Conservation (phyloP, 2,888 invertebrate species). For the Noctua pronuba region DNA sequence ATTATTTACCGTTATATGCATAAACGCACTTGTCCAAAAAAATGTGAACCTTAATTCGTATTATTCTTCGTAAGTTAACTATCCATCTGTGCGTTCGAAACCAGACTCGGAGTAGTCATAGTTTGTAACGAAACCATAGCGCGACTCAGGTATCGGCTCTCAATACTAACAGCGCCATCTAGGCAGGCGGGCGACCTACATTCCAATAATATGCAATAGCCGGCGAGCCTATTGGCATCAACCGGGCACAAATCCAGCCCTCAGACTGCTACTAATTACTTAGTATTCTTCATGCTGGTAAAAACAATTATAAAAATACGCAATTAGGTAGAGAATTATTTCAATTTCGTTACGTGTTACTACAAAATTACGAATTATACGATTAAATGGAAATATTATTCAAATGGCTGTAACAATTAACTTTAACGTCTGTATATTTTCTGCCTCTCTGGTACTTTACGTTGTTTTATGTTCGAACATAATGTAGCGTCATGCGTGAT, state of each 20-base stretch:
- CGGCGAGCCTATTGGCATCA: not conserved
- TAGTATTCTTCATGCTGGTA: not conserved
- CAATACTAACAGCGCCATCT: not conserved
- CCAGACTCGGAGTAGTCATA: not conserved
- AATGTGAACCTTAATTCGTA: not conserved
- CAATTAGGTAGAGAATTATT: constrained; percentile 10
- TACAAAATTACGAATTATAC: constrained; percentile 22
- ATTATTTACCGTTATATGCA: no score
- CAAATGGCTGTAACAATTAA: constrained; percentile 44
- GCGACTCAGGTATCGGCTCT: not conserved
- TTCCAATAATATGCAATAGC: not conserved
- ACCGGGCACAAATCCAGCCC: not conserved
- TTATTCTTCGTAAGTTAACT: not conserved
- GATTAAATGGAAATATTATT: constrained; percentile 47
- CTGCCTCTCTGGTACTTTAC: constrained; percentile 5
- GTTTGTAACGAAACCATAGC: not conserved
- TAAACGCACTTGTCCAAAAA: not conserved
- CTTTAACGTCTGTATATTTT: constrained; percentile 22
- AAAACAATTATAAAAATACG: not conserved
- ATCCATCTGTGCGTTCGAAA: not conserved
- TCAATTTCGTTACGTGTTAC: constrained; percentile 10
- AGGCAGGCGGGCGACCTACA: not conserved
- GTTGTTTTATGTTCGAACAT: constrained; percentile 21
- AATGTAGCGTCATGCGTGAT: constrained; percentile 27
- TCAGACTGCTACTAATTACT: not conserved